Evolutionary conservation across 2,797 vertebrate species (phyloP).

Genomic region (Oreortyx pictus): DNA sequence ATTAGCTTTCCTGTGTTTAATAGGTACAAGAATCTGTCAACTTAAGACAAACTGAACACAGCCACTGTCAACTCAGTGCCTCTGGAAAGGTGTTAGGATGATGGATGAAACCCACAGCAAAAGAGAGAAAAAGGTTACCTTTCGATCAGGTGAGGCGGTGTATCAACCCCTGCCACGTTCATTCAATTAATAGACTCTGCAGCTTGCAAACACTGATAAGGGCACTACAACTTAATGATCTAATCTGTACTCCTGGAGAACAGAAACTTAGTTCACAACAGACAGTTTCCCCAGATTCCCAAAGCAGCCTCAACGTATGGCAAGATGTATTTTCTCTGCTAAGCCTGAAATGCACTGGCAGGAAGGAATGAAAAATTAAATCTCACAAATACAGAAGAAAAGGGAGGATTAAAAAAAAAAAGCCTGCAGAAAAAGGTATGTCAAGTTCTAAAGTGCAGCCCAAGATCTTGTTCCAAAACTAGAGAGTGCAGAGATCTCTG

Average conservation of each 20-base stretch:
- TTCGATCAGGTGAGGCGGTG: slow-evolving; percentile 35
- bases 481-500: background rate
- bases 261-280: slow-evolving; percentile 27
- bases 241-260: slow-evolving; percentile 70
- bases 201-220: slow-evolving; percentile 67
- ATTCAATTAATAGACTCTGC: slow-evolving; percentile 70
- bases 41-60: slow-evolving; percentile 15
- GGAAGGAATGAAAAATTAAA: slow-evolving; percentile 22
- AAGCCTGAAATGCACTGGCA: background rate
- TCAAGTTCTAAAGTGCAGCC: background rate
- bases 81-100: slow-evolving; percentile 32
- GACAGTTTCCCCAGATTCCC: slow-evolving; percentile 32
- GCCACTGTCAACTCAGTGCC: background rate
- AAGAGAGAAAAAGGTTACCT: slow-evolving; percentile 50
- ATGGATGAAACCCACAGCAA: slow-evolving; percentile 54
- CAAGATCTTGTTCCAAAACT: background rate
- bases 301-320: background rate
- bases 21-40: slow-evolving; percentile 28
- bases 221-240: slow-evolving; percentile 65
- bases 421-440: background rate
- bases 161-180: slow-evolving; percentile 24
- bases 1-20: background rate
- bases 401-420: slow-evolving; percentile 20
- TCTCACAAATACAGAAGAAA: background rate
- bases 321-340: slow-evolving; percentile 35